Evolutionary conservation across 2,888 invertebrate genomes (phyloP), one percentile per base, ranked within the genome.

Genomic region (Monochamus alternatus): DNA sequence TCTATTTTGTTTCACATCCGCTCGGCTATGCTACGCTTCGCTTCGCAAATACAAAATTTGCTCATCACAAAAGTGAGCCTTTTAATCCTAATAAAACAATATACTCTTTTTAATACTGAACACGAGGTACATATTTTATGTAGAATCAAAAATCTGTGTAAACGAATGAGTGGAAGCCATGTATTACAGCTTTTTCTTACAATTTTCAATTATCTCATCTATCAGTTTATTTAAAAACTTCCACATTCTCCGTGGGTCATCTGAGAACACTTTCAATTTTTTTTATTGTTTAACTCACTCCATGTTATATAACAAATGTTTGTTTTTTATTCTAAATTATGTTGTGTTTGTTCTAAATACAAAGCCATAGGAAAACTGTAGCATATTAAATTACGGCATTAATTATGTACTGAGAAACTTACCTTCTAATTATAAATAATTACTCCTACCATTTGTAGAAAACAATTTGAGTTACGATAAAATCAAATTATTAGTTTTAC

Each of bases 311-410:
- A 63, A 32, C 14, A 43, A 43, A 1, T 47, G 64, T 47, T 22
- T 7, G 38, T 43, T 38, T 10, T 63, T 63, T 43, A n/a, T 47
- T 10, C 9, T 47, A 47, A 64, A 64, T 64, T 63, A 63, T n/a
- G 32, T 60, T 66, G 66, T 66, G 52, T 52, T 66, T 38, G 52
- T 66, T 52, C 66, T 38, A 31, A 66, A 32, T 44, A 52, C 32
- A 65, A 65, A 65, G 47, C 43, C 10, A n/a, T 52, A 55, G 52
- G 32, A 55, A 55, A 22, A 31, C 22, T 51, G 31, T 30, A 31
- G 14, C 8, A 32, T 31, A 52, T 31, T 66, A 66, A 14, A 52
- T n/a, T 66, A n/a, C 32, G 14, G n/a, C n/a, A n/a, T 66, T 66
- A 52, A 66, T 66, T 66, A 22, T 22, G 22, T 22, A 66, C 8